Conservation (phyloP, 2,888 invertebrate species). For the Fragum sueziense region DNA sequence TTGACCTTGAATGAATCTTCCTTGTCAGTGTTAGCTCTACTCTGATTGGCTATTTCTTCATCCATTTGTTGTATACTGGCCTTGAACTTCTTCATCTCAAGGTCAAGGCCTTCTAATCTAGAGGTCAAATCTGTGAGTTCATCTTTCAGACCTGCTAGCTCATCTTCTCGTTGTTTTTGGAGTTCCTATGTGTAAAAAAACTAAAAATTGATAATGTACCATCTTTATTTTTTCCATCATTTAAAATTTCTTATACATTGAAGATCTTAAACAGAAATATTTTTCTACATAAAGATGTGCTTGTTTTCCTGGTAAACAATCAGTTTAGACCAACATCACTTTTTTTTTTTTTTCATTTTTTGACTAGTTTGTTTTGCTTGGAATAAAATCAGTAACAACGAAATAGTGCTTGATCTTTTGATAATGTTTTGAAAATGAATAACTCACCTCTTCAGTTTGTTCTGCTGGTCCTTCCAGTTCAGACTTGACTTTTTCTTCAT, state of each 20-base stretch:
- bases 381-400: too few relatives aligned
- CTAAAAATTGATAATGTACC: too few relatives aligned
- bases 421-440: too few relatives aligned
- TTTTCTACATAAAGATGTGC: too few relatives aligned
- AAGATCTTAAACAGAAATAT: too few relatives aligned
- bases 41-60: slow-evolving; percentile 82
- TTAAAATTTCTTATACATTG: too few relatives aligned
- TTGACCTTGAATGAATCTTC: slow-evolving; percentile 80
- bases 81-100: slow-evolving; percentile 78
- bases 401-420: too few relatives aligned
- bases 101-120: slow-evolving; percentile 75
- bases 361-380: too few relatives aligned
- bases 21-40: slow-evolving; percentile 77
- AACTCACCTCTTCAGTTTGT: slow-evolving; percentile 79
- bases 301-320: too few relatives aligned
- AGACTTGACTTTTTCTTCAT: slow-evolving; percentile 76
- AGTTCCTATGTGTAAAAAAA: slow-evolving; percentile 71
- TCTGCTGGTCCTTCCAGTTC: slow-evolving; percentile 73
- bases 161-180: slow-evolving; percentile 78
- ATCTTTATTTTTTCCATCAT: too few relatives aligned
- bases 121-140: slow-evolving; percentile 75
- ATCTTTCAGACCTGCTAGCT: slow-evolving; percentile 75
- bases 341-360: too few relatives aligned
- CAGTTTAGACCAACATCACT: too few relatives aligned
- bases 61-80: slow-evolving; percentile 79